Evolutionary conservation across 2,888 invertebrate genomes (phyloP), one percentile per base, ranked within the genome.

Genomic region (Scaptomyza parva): DNA sequence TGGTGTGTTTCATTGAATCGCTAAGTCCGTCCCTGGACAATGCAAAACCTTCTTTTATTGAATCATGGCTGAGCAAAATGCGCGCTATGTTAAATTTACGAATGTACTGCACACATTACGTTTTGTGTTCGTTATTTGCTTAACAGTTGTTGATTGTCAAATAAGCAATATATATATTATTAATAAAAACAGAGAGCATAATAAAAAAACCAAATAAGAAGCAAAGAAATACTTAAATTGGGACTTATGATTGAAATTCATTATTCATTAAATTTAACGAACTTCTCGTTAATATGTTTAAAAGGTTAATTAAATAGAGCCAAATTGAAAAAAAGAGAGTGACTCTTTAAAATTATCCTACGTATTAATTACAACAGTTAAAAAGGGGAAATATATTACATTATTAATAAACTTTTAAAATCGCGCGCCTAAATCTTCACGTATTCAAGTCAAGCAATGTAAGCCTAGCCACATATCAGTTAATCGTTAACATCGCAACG

Each of bases 1-100:
- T 30, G 28, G 18, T 28, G 18, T 18, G 18, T 18, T 17, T 1
- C 3, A 14, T 14, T 6, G 2, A 33, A 3, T n/a, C 9, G 33
- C 12, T 11, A 12, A 11, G 30, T 30, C 33, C 35, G 17, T 17
- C 37, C 6, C 3, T 47, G 28, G 0, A 2, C 18, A 20, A 47
- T 9, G n/a, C 47, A n/a, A 2, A 18, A 47, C n/a, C 47, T 47
- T 47, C 9, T n/a, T 28, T 47, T 9, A 9, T 3, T 28, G 1
- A 12, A n/a, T 5, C n/a, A n/a, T 18, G 17, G 9, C 6, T 14
- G 2, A 7, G 24, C 24, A n/a, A 12, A 22, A 17, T 14, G 28
- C 9, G 28, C 9, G 17, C 28, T 17, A 17, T 17, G 54, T 53
- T 17, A 58, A 33, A 9, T n/a, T 41, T 8, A 41, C 26, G 22